Evolutionary conservation across 2,113 vertebrate genomes (phyloP).

Genomic region (Eretmodus cyanostictus): DNA sequence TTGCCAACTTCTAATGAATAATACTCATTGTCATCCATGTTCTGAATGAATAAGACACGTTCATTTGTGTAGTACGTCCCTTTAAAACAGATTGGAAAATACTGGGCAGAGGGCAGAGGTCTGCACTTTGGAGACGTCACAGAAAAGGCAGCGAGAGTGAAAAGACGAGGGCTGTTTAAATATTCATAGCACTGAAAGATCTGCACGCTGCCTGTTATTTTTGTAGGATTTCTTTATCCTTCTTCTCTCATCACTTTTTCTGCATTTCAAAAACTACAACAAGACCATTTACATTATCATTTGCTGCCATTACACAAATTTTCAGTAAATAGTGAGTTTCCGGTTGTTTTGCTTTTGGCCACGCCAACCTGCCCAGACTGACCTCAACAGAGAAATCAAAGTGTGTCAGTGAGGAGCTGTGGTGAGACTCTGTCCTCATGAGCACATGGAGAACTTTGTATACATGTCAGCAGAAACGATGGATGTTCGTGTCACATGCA

Average conservation of each 20-base stretch:
- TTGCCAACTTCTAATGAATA: constrained; percentile 34
- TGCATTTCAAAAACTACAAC: background rate
- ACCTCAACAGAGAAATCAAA: background rate
- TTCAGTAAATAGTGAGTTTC: background rate
- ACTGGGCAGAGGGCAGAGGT: background rate
- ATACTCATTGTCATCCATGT: constrained; percentile 38
- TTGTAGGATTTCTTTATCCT: background rate
- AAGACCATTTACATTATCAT: background rate
- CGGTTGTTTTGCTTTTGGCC: background rate
- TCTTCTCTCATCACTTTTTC: background rate
- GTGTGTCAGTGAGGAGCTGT: background rate
- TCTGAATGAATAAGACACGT: constrained; percentile 46
- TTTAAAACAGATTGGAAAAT: constrained; percentile 12
- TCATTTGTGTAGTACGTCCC: constrained; percentile 14
- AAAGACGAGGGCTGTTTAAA: background rate
- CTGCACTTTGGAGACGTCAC: background rate
- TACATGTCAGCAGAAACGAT: background rate
- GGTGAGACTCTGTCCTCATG: background rate
- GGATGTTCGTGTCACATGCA: background rate
- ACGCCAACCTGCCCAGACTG: background rate
- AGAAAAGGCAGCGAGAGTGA: background rate
- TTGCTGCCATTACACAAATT: background rate
- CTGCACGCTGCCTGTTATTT: background rate
- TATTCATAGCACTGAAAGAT: background rate
- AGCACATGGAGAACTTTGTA: accelerated